Evolutionary conservation across 2,888 invertebrate species (phyloP).

Genomic region (Hipparchia semele): DNA sequence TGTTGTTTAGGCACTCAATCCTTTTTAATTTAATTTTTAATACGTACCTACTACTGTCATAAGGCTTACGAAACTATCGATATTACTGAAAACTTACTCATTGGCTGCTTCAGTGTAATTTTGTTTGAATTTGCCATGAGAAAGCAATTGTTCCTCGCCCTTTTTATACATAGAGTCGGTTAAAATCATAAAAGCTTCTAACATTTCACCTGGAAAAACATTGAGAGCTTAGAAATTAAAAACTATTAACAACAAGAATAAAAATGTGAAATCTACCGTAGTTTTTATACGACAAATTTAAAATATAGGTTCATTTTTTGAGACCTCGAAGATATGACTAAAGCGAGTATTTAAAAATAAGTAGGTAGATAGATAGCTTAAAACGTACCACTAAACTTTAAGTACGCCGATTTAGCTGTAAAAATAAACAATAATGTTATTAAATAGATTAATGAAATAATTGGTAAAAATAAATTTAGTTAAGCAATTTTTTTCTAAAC

Average conservation of each 20-base stretch:
- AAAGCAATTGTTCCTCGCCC: conserved; percentile 52
- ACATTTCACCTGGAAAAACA: conserved; percentile 58
- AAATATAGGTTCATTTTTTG: too few relatives aligned
- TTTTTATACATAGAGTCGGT: conserved; percentile 62
- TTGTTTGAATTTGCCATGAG: conserved; percentile 60
- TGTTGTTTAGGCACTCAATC: too few relatives aligned
- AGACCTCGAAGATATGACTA: too few relatives aligned
- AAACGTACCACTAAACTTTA: conserved; percentile 59
- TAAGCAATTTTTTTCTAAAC: background rate
- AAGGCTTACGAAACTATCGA: background rate
- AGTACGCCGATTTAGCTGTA: conserved; percentile 59
- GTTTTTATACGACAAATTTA: too few relatives aligned
- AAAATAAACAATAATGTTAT: conserved; percentile 35
- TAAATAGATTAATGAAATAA: background rate
- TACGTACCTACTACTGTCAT: too few relatives aligned
- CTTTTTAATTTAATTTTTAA: too few relatives aligned
- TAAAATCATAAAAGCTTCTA: conserved; percentile 61
- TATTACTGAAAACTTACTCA: conserved; percentile 51
- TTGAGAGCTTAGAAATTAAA: background rate
- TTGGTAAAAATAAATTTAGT: background rate
- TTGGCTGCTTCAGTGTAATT: conserved; percentile 58
- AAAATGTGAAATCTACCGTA: too few relatives aligned
- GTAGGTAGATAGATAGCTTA: background rate
- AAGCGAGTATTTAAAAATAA: background rate
- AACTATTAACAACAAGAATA: too few relatives aligned